A percentile compares a stretch with the other conserved stretches of the same genome.
These are phyloP conservation scores for Haplochromis vanheusdeni DNA, from an alignment of 2,113 vertebrate genomes.

Conservation along the genomic window DNA sequence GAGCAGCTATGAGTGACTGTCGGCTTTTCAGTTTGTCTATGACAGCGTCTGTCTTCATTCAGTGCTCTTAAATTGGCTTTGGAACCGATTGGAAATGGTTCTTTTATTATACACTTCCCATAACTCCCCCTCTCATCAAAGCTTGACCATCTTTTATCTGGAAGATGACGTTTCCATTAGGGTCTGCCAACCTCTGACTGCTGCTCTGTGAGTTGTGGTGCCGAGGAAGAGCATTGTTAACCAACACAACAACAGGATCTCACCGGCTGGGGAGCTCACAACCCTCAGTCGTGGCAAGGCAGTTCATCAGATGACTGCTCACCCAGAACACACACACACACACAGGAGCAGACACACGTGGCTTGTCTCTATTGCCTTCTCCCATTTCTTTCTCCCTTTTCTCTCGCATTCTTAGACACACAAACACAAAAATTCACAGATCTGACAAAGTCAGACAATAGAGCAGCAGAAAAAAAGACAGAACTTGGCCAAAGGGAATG, in stretches of 20 bases:
- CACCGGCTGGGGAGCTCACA: conserved; percentile 2
- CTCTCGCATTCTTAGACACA: background rate
- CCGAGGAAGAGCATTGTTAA: conserved; percentile 56
- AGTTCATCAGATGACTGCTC: conserved; percentile 56
- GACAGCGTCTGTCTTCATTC: conserved; percentile 63
- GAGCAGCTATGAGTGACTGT: conserved; percentile 42
- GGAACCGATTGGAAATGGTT: conserved; percentile 62
- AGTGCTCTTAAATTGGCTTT: conserved; percentile 52
- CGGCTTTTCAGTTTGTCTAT: conserved; percentile 47
- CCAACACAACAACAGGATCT: conserved; percentile 48
- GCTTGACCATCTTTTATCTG: conserved; percentile 59
- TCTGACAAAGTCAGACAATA: conserved; percentile 43
- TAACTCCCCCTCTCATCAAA: conserved; percentile 62
- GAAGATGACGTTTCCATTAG: conserved; percentile 74
- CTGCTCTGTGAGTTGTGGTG: conserved; percentile 65
- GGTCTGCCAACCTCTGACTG: conserved; percentile 64
- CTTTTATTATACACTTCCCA: conserved; percentile 59
- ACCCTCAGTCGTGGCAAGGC: background rate
- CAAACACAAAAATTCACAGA: conserved; percentile 30
- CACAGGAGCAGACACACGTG: background rate
- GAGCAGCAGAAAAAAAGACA: conserved; percentile 13
- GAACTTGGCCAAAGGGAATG: conserved; percentile 34
- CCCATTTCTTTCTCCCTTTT: background rate
- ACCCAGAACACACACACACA: conserved; percentile 35
- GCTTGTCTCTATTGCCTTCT: background rate